A percentile compares a stretch with the other conserved stretches of the same genome.
Evolutionary conservation across 2,888 invertebrate genomes (phyloP).

Genomic region (Drosophila peninsularis): DNA sequence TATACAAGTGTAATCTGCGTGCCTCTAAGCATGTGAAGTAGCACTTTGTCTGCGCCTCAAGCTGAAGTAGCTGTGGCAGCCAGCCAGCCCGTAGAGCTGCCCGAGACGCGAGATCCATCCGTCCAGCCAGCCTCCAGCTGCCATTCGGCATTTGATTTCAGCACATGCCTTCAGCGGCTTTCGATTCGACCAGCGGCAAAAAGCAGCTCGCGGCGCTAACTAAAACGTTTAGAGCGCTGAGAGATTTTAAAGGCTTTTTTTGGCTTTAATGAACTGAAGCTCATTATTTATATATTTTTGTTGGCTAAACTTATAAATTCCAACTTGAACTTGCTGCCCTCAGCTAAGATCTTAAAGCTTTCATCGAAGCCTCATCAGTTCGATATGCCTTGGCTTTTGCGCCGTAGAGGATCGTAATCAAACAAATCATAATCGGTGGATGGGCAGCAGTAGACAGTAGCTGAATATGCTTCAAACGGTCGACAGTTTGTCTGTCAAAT

Average conservation of each 20-base stretch:
- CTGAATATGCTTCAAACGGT: constrained; percentile 76
- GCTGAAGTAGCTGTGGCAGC: constrained; percentile 58
- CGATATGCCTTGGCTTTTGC: constrained; percentile 17
- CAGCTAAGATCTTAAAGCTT: neutral
- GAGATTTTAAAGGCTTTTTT: constrained; percentile 2
- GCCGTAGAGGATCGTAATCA: constrained; percentile 53
- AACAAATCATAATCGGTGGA: constrained; percentile 74
- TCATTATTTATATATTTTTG: too few relatives aligned
- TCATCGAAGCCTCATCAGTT: neutral
- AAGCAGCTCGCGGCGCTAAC: constrained; percentile 23
- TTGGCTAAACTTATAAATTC: too few relatives aligned
- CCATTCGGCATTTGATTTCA: constrained; percentile 31
- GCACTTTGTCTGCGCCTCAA: constrained; percentile 74
- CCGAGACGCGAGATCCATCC: constrained; percentile 14
- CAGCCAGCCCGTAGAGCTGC: constrained; percentile 26
- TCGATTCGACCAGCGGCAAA: constrained; percentile 9
- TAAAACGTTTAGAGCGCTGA: neutral
- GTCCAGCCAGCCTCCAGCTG: constrained; percentile 23
- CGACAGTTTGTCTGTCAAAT: constrained; percentile 80
- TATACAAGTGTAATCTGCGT: constrained; percentile 66
- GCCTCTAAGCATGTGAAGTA: constrained; percentile 70
- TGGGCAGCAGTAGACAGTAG: constrained; percentile 65
- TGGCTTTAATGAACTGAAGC: too few relatives aligned
- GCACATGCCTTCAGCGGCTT: constrained; percentile 25
- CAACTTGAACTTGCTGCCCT: too few relatives aligned